Evolutionary conservation across 1,140 invertebrate species (phyloP), one percentile per base, ranked within the genome.

Genomic region (Pogonomyrmex californicus): DNA sequence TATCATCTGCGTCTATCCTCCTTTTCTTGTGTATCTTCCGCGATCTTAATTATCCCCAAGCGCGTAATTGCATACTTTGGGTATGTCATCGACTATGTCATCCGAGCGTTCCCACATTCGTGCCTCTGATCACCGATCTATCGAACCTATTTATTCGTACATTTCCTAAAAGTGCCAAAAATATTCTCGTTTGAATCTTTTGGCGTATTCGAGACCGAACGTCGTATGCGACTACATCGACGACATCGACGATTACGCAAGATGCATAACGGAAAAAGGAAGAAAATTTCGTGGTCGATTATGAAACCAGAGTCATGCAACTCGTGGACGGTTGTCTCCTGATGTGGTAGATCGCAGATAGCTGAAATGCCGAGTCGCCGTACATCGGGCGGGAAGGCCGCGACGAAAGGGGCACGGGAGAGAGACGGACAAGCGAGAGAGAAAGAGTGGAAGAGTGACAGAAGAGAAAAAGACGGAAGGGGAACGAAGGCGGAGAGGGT

Each of bases 231-330:
- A 23, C 23, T 62, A 12, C 44, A 14, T 2, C 51, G 36, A 58
- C 44, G 78, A 66, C 38, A 54, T 54, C 30, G 17, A 7, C 1
- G 76, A 58, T 70, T 79, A n/a, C 62, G 30, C 41, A 63, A 58
- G 30, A 9, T 10, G 63, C 33, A 17, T 76, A 58, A 85, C 23
- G 7, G 41, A 54, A 51, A 54, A 47, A 49, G 17, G 63, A 91
- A 89, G 60, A 86, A 73, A 75, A n/a, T n/a, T 51, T 83, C 62
- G 90, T 86, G 90, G 91, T 91, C 90, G 88, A 83, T 92, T 90
- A 88, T 86, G 87, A 92, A 92, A 91, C 89, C 68, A 85, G 89
- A 93, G 71, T 58, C 85, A n/a, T 58, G 41, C 51, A 49, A n/a
- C n/a, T 65, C 63, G 38, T 36, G 38, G 71, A 79, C 54, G 75